Evolutionary conservation across 2,888 invertebrate species (phyloP).

Genomic region (Abrostola tripartita): DNA sequence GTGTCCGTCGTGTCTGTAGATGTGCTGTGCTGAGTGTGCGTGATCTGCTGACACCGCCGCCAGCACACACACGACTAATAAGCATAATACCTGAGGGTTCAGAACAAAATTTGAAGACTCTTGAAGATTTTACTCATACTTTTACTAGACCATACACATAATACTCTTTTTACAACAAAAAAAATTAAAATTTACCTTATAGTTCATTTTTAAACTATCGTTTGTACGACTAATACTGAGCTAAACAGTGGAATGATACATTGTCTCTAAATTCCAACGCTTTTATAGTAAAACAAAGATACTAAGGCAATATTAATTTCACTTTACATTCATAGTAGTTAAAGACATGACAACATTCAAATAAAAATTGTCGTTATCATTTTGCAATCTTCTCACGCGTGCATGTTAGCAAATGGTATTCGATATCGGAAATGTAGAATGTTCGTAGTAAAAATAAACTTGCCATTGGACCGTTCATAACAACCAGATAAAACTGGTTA

Average conservation of each 20-base stretch:
- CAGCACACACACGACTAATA: slow-evolving; percentile 48
- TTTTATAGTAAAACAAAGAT: slow-evolving; percentile 1
- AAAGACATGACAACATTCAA: neutral
- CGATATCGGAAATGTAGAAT: neutral
- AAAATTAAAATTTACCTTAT: neutral
- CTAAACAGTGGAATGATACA: neutral
- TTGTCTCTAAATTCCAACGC: neutral
- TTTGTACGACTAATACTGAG: neutral
- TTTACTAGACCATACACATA: neutral
- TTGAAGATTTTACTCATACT: neutral
- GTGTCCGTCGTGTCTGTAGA: slow-evolving; percentile 63
- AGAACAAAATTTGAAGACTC: neutral
- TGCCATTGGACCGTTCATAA: too few species aligned
- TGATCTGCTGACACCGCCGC: slow-evolving; percentile 34
- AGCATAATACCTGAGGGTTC: slow-evolving; percentile 51
- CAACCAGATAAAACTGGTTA: too few species aligned
- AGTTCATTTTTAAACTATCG: neutral
- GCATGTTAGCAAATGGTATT: neutral
- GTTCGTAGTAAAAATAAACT: neutral
- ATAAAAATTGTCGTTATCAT: slow-evolving; percentile 1
- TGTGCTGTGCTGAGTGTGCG: slow-evolving; percentile 64
- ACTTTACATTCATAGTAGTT: neutral
- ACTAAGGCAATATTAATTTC: neutral
- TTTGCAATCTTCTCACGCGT: neutral
- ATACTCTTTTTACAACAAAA: neutral